These are phyloP conservation scores for Nymphicus hollandicus DNA, from an alignment of 2,113 vertebrate species.

Conservation along the genomic window DNA sequence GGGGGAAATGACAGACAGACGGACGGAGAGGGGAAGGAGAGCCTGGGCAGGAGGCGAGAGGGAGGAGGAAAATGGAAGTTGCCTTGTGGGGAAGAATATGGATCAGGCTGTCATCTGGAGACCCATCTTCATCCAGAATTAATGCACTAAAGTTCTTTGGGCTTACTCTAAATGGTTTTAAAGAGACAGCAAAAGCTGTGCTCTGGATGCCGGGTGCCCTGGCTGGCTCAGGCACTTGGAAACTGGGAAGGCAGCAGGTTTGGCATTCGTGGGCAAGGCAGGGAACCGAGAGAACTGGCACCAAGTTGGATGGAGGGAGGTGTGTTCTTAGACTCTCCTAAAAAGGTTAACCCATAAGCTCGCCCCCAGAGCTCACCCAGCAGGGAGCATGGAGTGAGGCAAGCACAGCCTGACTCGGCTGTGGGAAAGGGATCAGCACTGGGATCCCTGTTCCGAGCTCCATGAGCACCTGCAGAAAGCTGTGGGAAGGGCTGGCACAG, in stretches of 20 bases:
- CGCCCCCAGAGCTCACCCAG: fast-evolving
- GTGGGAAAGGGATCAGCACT: not conserved
- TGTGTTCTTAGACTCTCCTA: not conserved
- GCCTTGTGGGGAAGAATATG: constrained; percentile 54
- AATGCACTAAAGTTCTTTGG: constrained; percentile 72
- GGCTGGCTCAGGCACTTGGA: not conserved
- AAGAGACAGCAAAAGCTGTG: constrained; percentile 47
- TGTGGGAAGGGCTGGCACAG: not conserved
- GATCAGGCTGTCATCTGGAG: constrained; percentile 69
- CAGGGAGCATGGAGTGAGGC: not conserved
- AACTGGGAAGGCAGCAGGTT: not conserved
- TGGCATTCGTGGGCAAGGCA: not conserved
- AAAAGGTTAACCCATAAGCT: not conserved
- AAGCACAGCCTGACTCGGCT: fast-evolving
- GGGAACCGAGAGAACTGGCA: not conserved
- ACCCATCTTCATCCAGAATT: constrained; percentile 72
- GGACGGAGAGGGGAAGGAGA: not conserved
- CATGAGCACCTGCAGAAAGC: not conserved
- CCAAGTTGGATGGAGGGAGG: not conserved
- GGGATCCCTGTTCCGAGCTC: not conserved
- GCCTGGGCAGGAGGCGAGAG: not conserved
- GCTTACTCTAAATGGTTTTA: constrained; percentile 72
- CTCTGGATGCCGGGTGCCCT: not conserved
- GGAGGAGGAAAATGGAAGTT: constrained; percentile 20
- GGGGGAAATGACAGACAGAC: not conserved